Evolutionary conservation across 2,113 vertebrate genomes (phyloP), one percentile per base, ranked within the genome.

Genomic region (Myrmecophaga tridactyla): DNA sequence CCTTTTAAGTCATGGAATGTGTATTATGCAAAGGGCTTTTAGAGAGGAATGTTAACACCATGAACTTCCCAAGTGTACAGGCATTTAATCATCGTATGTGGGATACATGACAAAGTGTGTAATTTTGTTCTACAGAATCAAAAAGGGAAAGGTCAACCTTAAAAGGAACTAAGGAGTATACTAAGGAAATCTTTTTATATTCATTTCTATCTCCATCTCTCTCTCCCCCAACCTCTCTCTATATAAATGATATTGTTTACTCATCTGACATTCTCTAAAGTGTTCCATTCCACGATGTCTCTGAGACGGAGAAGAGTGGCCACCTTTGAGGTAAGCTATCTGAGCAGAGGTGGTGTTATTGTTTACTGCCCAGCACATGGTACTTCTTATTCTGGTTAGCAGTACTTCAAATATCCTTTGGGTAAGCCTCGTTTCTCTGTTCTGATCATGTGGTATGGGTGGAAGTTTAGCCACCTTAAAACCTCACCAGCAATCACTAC

Each of bases 401-500:
- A 14, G 8, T 46, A 20, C 53, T 94, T 70, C 80, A 53, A 1
- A 17, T 96, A 83, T 51, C 85, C 72, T 84, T 63, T 41, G 65
- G 36, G 25, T 87, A 62, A 62, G 4, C 25, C 34, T 27, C 20
- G n/a, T 48, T 90, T 7, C 29, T 72, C 56, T 46, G 23, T 73
- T 93, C 92, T 56, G 65, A 46, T 81, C 25, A 60, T 11, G 21
- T 39, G 29, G 15, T 73, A 9, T 36, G 34, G 46, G 9, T 93
- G 65, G 69, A 58, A 92, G 89, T 93, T 96, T 75, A n/a, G 43
- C 51, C 56, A 56, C 41, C 36, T 77, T 93, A 80, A 75, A 87
- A 87, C 29, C 76, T 77, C 58, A 31, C 14, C 1, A 62, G 67
- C n/a, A 43, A n/a, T 78, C 39, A 83, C 36, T 6, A 62, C 60